Evolutionary conservation across 2,113 vertebrate species (phyloP).

Genomic region (Gallinago paraguaiae): DNA sequence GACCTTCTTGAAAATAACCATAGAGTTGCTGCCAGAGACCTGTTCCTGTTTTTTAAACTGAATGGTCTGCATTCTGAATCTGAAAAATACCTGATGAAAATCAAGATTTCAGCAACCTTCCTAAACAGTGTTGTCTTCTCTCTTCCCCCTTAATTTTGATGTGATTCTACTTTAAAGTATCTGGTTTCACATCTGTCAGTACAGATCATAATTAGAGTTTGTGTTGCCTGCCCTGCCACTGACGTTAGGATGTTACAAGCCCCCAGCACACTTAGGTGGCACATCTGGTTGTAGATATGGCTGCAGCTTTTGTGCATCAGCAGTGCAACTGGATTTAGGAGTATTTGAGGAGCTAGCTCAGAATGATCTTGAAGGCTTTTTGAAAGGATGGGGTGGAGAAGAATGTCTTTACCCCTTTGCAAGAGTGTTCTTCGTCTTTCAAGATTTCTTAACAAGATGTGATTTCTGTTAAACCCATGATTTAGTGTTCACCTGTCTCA

Average conservation of each 20-base stretch:
- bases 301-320: background rate
- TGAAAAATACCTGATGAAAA: background rate
- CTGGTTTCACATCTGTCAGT: background rate
- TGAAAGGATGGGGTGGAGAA: background rate
- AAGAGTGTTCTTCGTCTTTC: background rate
- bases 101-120: background rate
- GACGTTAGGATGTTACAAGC: background rate
- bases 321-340: background rate
- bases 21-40: background rate
- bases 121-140: background rate
- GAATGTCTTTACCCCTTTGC: background rate
- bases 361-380: background rate
- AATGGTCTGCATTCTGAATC: background rate
- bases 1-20: conserved; percentile 17
- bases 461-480: background rate
- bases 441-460: rapidly evolving
- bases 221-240: background rate
- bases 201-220: background rate
- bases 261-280: background rate
- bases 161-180: background rate
- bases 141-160: background rate
- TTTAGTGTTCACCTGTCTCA: background rate
- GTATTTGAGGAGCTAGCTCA: background rate
- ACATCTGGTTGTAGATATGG: background rate
- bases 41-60: background rate